These are phyloP conservation scores for Eubucco bourcierii DNA, from an alignment of 2,113 vertebrate genomes.

Conservation along the genomic window DNA sequence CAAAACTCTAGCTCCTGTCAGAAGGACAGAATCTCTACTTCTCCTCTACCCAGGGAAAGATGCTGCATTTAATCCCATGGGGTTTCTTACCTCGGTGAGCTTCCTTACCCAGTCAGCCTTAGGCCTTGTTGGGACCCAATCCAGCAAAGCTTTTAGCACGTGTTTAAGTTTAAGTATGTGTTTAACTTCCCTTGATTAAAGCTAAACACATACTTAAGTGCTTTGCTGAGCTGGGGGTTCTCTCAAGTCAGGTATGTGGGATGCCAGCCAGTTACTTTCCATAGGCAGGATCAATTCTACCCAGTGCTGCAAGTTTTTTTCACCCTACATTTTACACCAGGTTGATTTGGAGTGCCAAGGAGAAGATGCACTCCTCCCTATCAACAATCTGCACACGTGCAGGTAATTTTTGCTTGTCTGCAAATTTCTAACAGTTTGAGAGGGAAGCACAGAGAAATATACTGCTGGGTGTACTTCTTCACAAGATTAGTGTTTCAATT, in stretches of 20 bases:
- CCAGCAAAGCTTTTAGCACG: slow-evolving; percentile 65
- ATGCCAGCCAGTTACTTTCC: slow-evolving; percentile 28
- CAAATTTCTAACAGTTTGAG: neutral
- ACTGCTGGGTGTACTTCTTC: neutral
- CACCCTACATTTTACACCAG: neutral
- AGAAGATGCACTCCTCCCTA: neutral
- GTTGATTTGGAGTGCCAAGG: neutral
- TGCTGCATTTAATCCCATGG: slow-evolving; percentile 6
- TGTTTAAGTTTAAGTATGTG: slow-evolving; percentile 64
- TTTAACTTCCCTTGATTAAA: slow-evolving; percentile 62
- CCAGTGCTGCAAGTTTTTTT: neutral
- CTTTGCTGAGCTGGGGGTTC: slow-evolving; percentile 47
- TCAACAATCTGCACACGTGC: neutral
- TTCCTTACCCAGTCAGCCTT: neutral
- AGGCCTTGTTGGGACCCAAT: slow-evolving; percentile 28
- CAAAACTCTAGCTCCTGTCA: neutral
- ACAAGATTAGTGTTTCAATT: neutral
- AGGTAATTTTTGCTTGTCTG: neutral
- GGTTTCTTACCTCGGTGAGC: slow-evolving; percentile 22
- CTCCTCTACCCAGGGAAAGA: slow-evolving; percentile 12
- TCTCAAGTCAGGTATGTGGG: slow-evolving; percentile 20
- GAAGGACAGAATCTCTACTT: neutral
- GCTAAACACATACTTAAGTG: slow-evolving; percentile 49
- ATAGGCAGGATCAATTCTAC: neutral
- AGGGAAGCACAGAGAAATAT: neutral